phyloP scores from a whole-genome alignment of 2,888 invertebrate species.

The Branchellion lobata region DNA sequence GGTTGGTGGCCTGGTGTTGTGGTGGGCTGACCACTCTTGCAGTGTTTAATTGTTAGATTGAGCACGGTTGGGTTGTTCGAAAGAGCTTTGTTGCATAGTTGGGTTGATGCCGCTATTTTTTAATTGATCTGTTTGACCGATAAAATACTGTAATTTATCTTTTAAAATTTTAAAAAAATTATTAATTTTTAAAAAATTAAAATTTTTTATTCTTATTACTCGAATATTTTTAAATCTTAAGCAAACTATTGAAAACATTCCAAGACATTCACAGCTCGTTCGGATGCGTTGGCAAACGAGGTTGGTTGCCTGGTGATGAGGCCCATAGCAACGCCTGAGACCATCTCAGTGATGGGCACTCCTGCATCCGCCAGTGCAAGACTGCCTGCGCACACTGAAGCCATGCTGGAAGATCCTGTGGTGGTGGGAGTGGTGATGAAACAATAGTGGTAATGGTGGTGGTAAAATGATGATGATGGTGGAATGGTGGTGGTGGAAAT shows the following conservation, averaged over 20 bases:
- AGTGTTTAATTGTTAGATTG: background rate
- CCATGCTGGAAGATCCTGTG: conserved; percentile 92
- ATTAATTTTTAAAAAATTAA: background rate
- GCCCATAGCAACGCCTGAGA: conserved; percentile 93
- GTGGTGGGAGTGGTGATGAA: background rate
- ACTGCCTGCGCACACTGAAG: conserved; percentile 91
- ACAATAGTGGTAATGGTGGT: too few species aligned
- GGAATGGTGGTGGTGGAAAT: background rate
- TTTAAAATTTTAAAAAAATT: too few species aligned
- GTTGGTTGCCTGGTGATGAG: conserved; percentile 71
- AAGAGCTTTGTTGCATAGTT: background rate
- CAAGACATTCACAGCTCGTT: too few species aligned
- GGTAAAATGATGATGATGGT: background rate
- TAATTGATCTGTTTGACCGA: too few species aligned
- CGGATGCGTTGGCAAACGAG: too few species aligned
- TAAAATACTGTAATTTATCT: too few species aligned
- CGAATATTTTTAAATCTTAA: background rate
- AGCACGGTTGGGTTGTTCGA: background rate
- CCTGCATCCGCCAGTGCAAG: conserved; percentile 92
- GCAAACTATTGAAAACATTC: too few species aligned
- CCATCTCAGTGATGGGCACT: conserved; percentile 75
- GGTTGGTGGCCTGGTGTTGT: background rate
- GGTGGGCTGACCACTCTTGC: background rate
- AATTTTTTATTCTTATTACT: background rate
- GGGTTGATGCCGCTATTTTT: too few species aligned